Conservation (phyloP, 1,140 invertebrate species). For the Drosophila sp. region DNA sequence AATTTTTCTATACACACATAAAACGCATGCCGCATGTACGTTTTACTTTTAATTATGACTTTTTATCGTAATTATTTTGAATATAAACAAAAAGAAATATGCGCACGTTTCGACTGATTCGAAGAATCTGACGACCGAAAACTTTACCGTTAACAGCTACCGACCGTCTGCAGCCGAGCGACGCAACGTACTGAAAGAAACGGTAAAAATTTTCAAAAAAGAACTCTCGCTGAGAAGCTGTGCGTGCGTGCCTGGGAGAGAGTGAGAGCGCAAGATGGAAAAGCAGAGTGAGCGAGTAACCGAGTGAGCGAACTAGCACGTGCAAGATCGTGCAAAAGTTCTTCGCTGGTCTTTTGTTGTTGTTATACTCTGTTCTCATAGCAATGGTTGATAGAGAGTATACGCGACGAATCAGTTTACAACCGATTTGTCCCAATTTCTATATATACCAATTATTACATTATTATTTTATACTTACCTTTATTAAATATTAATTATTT, state of each 20-base stretch:
- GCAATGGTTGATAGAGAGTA: background rate
- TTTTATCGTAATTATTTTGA: slow-evolving; percentile 66
- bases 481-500: too few species aligned
- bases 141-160: slow-evolving; percentile 41
- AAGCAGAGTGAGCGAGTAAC: slow-evolving; percentile 1
- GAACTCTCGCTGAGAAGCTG: slow-evolving; percentile 40
- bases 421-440: background rate
- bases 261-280: slow-evolving; percentile 10
- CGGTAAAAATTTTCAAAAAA: slow-evolving; percentile 38
- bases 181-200: slow-evolving; percentile 63
- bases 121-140: slow-evolving; percentile 35
- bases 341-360: slow-evolving; percentile 14
- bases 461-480: too few species aligned
- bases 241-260: slow-evolving; percentile 22
- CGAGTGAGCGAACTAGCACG: slow-evolving; percentile 25
- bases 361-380: slow-evolving; percentile 9
- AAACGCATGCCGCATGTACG: slow-evolving; percentile 34
- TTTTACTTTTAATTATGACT: slow-evolving; percentile 64
- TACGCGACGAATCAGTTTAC: background rate
- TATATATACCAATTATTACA: too few species aligned
- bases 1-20: slow-evolving; percentile 25
- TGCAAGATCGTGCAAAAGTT: slow-evolving; percentile 50
- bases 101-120: slow-evolving; percentile 62
- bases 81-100: slow-evolving; percentile 60
- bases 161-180: slow-evolving; percentile 53